Evolutionary conservation across 2,113 vertebrate species (phyloP), one percentile per base, ranked within the genome.

Genomic region (Barbus barbus): DNA sequence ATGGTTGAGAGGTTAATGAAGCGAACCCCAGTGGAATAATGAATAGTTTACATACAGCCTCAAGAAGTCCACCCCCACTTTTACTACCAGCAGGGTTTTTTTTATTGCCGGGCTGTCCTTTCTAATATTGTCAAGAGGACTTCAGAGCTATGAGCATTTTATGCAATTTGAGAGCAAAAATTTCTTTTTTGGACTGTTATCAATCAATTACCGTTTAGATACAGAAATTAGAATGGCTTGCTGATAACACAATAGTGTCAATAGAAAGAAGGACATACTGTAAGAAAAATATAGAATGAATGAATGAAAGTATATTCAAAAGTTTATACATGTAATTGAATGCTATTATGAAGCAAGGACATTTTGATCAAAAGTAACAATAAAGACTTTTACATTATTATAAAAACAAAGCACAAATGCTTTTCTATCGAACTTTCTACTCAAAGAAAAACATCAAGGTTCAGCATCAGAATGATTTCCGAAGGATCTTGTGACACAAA

Each of bases 1-100:
- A 94, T 95, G 94, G 95, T 94, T 95, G 95, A 96, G 96, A 96
- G 94, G 95, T 93, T 96, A 97, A 97, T 96, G 95, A 97, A 95
- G 91, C 94, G 92, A 94, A 90, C 93, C 95, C 94, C 88, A 90
- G 89, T 92, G 93, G 95, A 95, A 94, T 95, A 95, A 96, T 95
- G 94, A 96, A 90, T 93, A 94, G 94, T 97, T 96, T 95, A 94
- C 94, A 96, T 92, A 94, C 90, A 95, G 94, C 96, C 95, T 93
- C 93, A 91, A 95, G 96, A 96, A 95, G 93, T 93, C 93, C 93
- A 91, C 94, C 92, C 95, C 92, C 91, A 94, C 93, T 95, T 95
- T 95, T 94, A 94, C 90, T 92, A 92, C 93, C 95, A 95, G 92
- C 94, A 94, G 93, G 93, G 2, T 56, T 91, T 92, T 92, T 91